Conservation (phyloP, 2,113 vertebrate genomes). For the Alethe castanea region DNA sequence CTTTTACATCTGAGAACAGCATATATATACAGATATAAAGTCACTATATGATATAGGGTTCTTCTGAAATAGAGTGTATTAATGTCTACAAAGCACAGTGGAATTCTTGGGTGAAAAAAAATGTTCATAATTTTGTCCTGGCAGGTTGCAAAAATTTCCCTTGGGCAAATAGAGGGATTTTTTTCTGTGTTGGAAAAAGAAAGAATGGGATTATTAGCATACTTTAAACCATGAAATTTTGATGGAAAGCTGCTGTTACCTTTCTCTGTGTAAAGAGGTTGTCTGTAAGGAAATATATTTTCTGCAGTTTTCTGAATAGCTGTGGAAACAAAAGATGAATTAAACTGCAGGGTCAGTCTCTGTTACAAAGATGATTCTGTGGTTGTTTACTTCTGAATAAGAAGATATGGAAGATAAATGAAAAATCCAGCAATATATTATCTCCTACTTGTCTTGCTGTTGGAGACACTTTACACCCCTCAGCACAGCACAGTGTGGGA, state of each 20-base stretch:
- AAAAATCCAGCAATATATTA: background rate
- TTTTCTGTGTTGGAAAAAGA: background rate
- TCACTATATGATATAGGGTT: background rate
- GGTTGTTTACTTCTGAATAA: background rate
- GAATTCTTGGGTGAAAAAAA: background rate
- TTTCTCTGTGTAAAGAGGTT: background rate
- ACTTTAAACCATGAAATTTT: background rate
- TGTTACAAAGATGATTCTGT: background rate
- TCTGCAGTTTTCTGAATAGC: background rate
- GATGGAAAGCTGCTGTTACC: background rate
- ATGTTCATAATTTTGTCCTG: background rate
- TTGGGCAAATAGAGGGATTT: background rate
- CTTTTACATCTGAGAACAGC: background rate
- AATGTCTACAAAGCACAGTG: background rate
- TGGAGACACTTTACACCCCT: background rate
- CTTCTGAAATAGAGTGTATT: background rate
- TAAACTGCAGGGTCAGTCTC: background rate
- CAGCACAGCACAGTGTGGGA: background rate
- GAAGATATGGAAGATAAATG: background rate
- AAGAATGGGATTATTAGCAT: background rate
- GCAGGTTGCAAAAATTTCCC: background rate
- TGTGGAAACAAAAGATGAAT: background rate
- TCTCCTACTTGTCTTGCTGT: background rate
- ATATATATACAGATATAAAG: background rate
- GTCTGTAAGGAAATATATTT: background rate